Evolutionary conservation across 2,113 vertebrate genomes (phyloP).

Genomic region (Sakesphorus luctuosus): DNA sequence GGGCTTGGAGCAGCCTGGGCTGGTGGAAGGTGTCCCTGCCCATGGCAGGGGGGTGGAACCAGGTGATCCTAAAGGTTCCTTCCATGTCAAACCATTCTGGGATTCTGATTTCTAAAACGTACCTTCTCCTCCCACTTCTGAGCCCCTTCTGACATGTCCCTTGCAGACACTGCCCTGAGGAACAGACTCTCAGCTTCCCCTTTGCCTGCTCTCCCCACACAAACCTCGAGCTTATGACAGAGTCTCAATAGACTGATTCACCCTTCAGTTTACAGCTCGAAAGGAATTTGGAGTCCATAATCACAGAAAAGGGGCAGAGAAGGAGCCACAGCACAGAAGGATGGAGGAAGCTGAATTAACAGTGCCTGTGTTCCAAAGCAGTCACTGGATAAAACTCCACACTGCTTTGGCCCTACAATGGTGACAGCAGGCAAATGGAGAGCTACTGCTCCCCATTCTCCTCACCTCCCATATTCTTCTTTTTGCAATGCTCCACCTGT

Average conservation of each 20-base stretch:
- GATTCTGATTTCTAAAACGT: neutral
- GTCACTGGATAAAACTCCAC: too few species aligned
- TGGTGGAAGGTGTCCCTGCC: neutral
- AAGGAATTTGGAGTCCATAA: neutral
- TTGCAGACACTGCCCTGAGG: neutral
- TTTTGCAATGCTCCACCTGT: neutral
- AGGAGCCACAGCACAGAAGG: neutral
- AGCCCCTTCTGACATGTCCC: neutral
- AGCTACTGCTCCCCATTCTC: neutral
- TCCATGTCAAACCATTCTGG: neutral
- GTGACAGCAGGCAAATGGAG: neutral
- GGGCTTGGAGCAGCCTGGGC: neutral
- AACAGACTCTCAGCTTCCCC: neutral
- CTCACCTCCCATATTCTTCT: neutral
- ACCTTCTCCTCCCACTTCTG: neutral
- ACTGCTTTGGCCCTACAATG: rapidly evolving
- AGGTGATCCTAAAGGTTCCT: neutral
- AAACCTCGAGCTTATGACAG: neutral
- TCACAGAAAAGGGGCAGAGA: neutral
- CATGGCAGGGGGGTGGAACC: neutral
- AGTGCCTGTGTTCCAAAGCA: neutral
- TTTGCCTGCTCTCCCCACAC: neutral
- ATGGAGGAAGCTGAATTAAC: neutral
- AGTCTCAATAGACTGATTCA: neutral
- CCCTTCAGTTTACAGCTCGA: neutral